These are phyloP conservation scores for Ernsta delagoae DNA, from an alignment of 2,888 invertebrate genomes.

Conservation along the genomic window DNA sequence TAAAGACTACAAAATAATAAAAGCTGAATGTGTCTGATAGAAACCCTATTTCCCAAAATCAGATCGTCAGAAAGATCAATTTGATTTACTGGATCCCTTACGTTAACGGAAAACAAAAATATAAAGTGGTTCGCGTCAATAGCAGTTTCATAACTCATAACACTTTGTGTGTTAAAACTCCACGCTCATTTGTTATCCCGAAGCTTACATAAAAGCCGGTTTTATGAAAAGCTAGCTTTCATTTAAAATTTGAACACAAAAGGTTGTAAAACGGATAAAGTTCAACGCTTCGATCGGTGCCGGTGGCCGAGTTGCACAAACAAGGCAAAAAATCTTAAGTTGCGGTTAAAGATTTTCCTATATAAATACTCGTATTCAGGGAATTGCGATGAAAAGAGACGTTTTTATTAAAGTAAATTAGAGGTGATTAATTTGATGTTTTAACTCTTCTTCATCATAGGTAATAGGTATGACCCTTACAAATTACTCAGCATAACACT, in stretches of 20 bases:
- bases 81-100: neutral
- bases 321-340: neutral
- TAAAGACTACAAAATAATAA: too few species aligned
- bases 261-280: constrained; percentile 21
- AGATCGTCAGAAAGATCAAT: neutral
- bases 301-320: constrained; percentile 9
- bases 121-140: neutral
- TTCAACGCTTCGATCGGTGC: constrained; percentile 6
- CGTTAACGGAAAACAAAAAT: constrained; percentile 5
- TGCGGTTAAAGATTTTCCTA: neutral
- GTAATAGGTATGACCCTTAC: too few species aligned
- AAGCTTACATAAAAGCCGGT: constrained; percentile 17
- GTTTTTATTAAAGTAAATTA: too few species aligned
- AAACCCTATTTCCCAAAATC: neutral
- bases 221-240: constrained; percentile 17
- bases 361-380: too few species aligned
- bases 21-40: neutral
- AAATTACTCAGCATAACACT: too few species aligned
- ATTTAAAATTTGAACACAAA: constrained; percentile 18
- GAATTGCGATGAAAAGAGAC: too few species aligned
- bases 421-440: too few species aligned
- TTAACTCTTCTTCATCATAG: too few species aligned
- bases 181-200: constrained; percentile 5
- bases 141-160: constrained; percentile 4
- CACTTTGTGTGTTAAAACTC: constrained; percentile 1